A percentile compares a stretch with the other conserved stretches of the same genome.
phyloP scores from a whole-genome alignment of 2,113 vertebrate genomes.

The Nibea albiflora region DNA sequence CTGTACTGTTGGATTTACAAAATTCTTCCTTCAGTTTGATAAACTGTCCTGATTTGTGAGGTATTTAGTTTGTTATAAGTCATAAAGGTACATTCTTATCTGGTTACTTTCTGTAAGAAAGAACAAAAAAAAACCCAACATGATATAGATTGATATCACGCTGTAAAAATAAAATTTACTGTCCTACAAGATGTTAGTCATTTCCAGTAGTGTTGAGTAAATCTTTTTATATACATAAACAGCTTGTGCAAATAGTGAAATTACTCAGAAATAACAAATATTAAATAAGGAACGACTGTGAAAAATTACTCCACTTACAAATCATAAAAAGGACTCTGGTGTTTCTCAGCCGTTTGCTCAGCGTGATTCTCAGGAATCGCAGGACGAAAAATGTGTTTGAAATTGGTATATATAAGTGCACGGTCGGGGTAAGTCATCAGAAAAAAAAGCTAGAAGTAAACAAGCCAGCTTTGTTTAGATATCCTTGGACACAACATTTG shows the following conservation, averaged over 20 bases:
- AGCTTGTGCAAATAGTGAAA: slow-evolving; percentile 43
- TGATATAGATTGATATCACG: neutral
- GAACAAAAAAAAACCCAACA: neutral
- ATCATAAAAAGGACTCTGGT: slow-evolving; percentile 22
- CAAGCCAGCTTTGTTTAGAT: slow-evolving; percentile 73
- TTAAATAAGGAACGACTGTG: slow-evolving; percentile 36
- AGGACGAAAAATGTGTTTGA: slow-evolving; percentile 61
- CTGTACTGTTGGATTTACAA: slow-evolving; percentile 54
- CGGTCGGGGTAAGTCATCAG: slow-evolving; percentile 43
- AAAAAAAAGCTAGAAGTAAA: slow-evolving; percentile 73
- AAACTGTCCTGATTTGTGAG: slow-evolving; percentile 45
- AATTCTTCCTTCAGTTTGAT: slow-evolving; percentile 45
- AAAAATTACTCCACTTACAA: slow-evolving; percentile 34
- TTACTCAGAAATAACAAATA: slow-evolving; percentile 37
- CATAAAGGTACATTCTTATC: slow-evolving; percentile 15
- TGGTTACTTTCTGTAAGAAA: neutral
- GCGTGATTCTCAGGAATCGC: slow-evolving; percentile 45
- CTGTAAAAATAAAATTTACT: neutral
- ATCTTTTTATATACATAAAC: slow-evolving; percentile 38
- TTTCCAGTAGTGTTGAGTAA: slow-evolving; percentile 25
- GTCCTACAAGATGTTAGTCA: neutral
- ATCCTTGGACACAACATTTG: slow-evolving; percentile 78
- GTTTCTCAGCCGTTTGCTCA: slow-evolving; percentile 41
- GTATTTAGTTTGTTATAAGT: slow-evolving; percentile 10
- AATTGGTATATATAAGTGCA: slow-evolving; percentile 47